phyloP scores from a whole-genome alignment of 2,797 vertebrate species.

The Arctocebus calabarensis region DNA sequence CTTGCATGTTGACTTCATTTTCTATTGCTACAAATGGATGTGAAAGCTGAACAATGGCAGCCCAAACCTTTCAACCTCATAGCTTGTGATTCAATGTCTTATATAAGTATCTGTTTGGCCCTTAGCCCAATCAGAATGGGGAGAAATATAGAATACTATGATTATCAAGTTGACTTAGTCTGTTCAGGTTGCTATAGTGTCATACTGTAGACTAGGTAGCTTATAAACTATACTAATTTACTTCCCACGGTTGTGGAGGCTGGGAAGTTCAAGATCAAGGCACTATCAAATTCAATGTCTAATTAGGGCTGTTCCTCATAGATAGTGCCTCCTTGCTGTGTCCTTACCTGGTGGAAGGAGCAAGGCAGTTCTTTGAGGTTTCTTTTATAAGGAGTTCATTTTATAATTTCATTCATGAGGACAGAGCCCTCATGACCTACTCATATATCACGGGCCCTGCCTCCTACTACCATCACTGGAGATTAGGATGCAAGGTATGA shows the following conservation, averaged over 20 bases:
- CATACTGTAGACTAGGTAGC: background rate
- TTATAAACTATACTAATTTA: background rate
- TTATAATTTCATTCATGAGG: background rate
- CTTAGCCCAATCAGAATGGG: background rate
- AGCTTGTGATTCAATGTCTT: background rate
- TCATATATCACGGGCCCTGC: background rate
- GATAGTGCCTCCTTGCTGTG: background rate
- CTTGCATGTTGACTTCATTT: background rate
- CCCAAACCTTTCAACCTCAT: background rate
- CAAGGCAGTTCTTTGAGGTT: background rate
- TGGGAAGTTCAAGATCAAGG: background rate
- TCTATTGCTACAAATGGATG: background rate
- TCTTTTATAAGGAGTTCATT: background rate
- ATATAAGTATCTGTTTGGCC: background rate
- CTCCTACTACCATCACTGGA: background rate
- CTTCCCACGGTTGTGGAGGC: background rate
- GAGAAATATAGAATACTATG: background rate
- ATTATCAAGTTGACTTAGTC: background rate
- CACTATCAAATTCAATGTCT: background rate
- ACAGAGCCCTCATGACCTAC: background rate
- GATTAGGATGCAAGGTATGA: background rate
- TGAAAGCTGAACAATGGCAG: background rate
- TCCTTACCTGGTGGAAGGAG: background rate
- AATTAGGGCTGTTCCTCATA: background rate
- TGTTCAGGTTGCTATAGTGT: background rate